Conservation (phyloP, 2,113 vertebrate genomes). For the Zosterops pallidus region DNA sequence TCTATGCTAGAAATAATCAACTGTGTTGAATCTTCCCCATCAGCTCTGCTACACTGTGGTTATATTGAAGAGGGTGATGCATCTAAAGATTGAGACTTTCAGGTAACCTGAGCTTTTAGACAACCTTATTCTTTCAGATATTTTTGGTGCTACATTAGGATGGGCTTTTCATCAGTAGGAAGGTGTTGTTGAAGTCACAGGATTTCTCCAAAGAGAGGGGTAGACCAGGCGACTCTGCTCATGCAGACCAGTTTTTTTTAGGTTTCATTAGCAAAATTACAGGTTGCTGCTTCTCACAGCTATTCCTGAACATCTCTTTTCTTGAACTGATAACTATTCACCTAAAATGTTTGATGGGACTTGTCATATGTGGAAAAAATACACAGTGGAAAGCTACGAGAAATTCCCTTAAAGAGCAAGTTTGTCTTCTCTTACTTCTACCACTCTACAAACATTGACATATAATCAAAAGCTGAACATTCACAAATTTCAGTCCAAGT, state of each 20-base stretch:
- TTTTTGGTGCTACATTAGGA: not conserved
- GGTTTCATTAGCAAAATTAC: not conserved
- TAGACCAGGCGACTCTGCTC: not conserved
- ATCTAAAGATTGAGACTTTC: not conserved
- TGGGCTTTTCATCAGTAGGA: not conserved
- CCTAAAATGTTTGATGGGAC: not conserved
- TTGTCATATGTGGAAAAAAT: not conserved
- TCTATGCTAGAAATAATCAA: not conserved
- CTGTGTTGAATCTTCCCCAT: not conserved
- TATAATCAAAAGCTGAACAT: not conserved
- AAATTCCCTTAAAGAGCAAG: not conserved
- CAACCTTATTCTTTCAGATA: not conserved
- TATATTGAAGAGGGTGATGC: not conserved
- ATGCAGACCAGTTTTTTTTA: not conserved
- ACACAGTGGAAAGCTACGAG: rapidly evolving
- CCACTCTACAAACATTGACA: not conserved
- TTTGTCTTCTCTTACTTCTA: not conserved
- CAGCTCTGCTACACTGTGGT: not conserved
- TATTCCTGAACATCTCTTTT: not conserved
- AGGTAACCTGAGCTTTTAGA: not conserved
- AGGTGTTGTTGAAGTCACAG: not conserved
- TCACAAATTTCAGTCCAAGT: not conserved
- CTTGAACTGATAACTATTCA: not conserved
- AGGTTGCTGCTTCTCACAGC: not conserved
- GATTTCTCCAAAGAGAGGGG: not conserved